Evolutionary conservation across 2,113 vertebrate species (phyloP).

Genomic region (Cariama cristata): DNA sequence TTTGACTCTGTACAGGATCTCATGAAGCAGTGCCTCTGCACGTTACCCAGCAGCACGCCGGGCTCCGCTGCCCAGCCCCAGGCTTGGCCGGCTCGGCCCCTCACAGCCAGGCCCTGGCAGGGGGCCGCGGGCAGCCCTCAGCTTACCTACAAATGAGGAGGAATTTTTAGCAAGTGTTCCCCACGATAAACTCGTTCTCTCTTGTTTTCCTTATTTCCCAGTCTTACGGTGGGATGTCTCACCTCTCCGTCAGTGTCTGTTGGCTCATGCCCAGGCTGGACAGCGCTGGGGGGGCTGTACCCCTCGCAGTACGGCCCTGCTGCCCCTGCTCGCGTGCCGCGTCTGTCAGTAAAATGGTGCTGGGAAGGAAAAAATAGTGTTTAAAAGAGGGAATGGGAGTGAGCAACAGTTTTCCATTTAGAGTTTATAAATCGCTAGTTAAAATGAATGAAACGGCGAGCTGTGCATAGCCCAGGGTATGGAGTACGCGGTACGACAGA

Average conservation of each 20-base stretch:
- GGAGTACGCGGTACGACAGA: not conserved
- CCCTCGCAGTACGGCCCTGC: not conserved
- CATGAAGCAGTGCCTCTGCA: not conserved
- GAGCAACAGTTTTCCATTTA: not conserved
- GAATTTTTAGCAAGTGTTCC: not conserved
- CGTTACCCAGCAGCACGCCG: not conserved
- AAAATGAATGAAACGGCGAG: not conserved
- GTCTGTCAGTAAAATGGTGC: not conserved
- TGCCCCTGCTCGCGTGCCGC: not conserved
- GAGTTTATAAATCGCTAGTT: not conserved
- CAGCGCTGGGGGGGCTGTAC: not conserved
- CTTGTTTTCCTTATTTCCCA: not conserved
- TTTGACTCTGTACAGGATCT: not conserved
- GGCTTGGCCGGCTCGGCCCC: not conserved
- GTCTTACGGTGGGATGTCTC: not conserved
- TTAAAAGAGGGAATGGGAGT: not conserved
- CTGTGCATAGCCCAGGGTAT: not conserved
- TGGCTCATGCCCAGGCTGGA: not conserved
- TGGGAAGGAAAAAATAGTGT: not conserved
- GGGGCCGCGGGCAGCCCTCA: not conserved
- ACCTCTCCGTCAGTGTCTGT: not conserved
- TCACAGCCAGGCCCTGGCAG: accelerated
- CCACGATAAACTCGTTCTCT: not conserved
- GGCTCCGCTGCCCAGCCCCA: not conserved
- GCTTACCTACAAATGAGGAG: not conserved